A percentile compares a stretch with the other conserved stretches of the same genome.
phyloP scores from a whole-genome alignment of 2,797 vertebrate genomes.

The Hemitrygon akajei region DNA sequence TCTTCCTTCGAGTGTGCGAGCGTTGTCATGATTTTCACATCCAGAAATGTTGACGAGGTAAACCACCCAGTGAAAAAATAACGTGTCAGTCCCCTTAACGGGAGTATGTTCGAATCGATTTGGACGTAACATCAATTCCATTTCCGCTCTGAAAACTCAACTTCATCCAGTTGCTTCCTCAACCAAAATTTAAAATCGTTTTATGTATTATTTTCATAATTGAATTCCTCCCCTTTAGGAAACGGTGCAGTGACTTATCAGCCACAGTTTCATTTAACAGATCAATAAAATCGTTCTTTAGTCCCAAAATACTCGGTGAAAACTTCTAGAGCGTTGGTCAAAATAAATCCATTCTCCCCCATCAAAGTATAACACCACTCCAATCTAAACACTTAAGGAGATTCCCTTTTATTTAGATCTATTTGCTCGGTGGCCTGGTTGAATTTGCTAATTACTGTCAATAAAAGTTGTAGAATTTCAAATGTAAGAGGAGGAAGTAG shows the following conservation, averaged over 20 bases:
- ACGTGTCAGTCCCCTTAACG: neutral
- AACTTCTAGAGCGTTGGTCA: neutral
- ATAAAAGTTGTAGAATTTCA: neutral
- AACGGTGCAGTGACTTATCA: neutral
- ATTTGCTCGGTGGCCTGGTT: neutral
- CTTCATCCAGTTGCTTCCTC: neutral
- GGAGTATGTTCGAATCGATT: neutral
- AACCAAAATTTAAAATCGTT: neutral
- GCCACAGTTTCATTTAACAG: neutral
- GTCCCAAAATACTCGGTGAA: neutral
- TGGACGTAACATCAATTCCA: neutral
- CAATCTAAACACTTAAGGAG: neutral
- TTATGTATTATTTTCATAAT: neutral
- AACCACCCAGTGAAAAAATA: neutral
- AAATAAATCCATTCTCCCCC: too few species aligned
- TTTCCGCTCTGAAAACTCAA: neutral
- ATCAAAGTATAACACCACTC: neutral
- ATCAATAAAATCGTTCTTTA: neutral
- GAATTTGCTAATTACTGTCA: neutral
- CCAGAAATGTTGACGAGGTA: constrained; percentile 2
- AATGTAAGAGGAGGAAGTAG: neutral
- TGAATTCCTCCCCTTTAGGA: neutral
- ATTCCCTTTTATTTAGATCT: neutral
- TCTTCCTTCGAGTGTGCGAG: constrained; percentile 3
- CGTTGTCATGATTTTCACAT: constrained; percentile 16